phyloP scores from a whole-genome alignment of 2,797 vertebrate genomes.

The Trichosurus vulpecula region DNA sequence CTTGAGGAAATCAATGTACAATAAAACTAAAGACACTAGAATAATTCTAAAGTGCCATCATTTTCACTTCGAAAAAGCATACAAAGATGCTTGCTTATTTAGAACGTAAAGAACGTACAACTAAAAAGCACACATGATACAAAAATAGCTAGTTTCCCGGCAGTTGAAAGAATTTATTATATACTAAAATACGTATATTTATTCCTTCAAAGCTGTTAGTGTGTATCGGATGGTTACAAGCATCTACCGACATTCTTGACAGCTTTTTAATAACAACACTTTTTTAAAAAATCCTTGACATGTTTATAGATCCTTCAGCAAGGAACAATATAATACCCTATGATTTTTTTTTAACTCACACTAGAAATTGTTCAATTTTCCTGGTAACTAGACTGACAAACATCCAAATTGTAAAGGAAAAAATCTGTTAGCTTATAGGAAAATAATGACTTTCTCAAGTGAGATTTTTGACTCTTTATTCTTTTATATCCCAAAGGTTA shows the following conservation, averaged over 20 bases:
- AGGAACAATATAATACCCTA: conserved; percentile 67
- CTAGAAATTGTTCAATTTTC: conserved; percentile 61
- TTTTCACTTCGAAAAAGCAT: conserved; percentile 69
- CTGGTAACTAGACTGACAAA: conserved; percentile 38
- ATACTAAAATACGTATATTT: conserved; percentile 62
- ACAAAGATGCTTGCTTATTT: conserved; percentile 67
- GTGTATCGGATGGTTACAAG: conserved; percentile 67
- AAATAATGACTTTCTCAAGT: conserved; percentile 61
- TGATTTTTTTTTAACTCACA: conserved; percentile 65
- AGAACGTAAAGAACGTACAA: conserved; percentile 55
- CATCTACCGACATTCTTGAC: conserved; percentile 62
- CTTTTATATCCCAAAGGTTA: conserved; percentile 54
- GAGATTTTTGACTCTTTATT: conserved; percentile 58
- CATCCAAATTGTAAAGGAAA: conserved; percentile 47
- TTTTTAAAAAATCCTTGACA: conserved; percentile 62
- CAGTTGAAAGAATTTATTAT: conserved; percentile 61
- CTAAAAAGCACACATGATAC: conserved; percentile 63
- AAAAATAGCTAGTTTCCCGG: conserved; percentile 67
- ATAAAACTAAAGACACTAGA: conserved; percentile 47
- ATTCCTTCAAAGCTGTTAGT: conserved; percentile 63
- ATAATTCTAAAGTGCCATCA: conserved; percentile 64
- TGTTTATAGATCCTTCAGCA: conserved; percentile 69
- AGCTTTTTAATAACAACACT: conserved; percentile 69
- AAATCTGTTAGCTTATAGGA: conserved; percentile 45
- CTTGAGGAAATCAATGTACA: conserved; percentile 39